These are phyloP conservation scores for Phymastichus coffea DNA, from an alignment of 1,140 invertebrate species.

Conservation along the genomic window DNA sequence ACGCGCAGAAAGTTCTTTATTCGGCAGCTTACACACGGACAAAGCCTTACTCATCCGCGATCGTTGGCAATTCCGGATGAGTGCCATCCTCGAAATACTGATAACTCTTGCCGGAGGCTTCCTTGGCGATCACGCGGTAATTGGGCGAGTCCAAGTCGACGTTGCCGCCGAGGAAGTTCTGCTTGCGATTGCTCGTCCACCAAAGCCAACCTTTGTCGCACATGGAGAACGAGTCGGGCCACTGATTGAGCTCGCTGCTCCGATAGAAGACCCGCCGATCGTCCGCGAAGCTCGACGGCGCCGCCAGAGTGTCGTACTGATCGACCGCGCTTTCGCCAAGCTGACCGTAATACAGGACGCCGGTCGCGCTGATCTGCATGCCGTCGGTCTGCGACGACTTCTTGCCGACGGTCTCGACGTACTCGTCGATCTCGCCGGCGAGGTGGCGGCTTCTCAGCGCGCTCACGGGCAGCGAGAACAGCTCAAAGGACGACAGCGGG, in stretches of 20 bases:
- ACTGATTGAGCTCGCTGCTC: constrained; percentile 63
- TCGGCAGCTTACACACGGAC: too few relatives aligned
- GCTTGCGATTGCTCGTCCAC: constrained; percentile 62
- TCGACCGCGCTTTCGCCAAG: constrained; percentile 63
- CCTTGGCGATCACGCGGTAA: constrained; percentile 56
- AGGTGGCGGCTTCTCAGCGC: constrained; percentile 56
- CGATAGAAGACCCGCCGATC: constrained; percentile 52
- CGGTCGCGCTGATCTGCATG: constrained; percentile 65
- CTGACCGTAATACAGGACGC: constrained; percentile 63
- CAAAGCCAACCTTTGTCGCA: constrained; percentile 63
- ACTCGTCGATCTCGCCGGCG: constrained; percentile 43
- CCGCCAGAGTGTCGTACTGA: constrained; percentile 59
- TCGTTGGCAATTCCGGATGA: constrained; percentile 33
- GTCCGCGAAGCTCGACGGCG: constrained; percentile 28
- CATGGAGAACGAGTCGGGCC: constrained; percentile 66
- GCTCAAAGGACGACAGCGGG: constrained; percentile 63
- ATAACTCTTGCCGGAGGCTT: constrained; percentile 60
- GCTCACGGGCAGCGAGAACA: constrained; percentile 64
- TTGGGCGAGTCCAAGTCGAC: constrained; percentile 58
- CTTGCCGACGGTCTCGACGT: constrained; percentile 56
- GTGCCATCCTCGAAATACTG: constrained; percentile 52
- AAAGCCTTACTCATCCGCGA: too few relatives aligned
- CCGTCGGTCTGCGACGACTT: constrained; percentile 64
- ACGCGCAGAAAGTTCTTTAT: too few relatives aligned
- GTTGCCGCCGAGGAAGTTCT: constrained; percentile 58